Conservation (phyloP, 2,888 invertebrate genomes). For the Timema podura region DNA sequence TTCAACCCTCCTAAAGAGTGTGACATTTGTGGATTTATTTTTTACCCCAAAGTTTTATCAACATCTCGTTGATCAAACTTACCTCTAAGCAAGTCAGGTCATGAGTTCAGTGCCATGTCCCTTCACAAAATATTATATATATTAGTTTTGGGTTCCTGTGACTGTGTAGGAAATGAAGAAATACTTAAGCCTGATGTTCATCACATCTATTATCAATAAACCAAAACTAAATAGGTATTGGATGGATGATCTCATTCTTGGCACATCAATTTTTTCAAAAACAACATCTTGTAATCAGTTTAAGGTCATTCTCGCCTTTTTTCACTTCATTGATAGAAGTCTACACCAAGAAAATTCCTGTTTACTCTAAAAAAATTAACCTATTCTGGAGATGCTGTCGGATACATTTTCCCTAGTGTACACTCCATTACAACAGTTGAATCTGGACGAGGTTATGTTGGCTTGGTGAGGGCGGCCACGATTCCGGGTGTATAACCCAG, state of each 20-base stretch:
- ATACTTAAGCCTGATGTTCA: neutral
- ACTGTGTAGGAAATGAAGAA: neutral
- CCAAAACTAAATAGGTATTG: neutral
- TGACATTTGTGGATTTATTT: neutral
- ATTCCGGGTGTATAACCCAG: slow-evolving; percentile 17
- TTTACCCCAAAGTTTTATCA: neutral
- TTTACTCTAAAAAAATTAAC: slow-evolving; percentile 4
- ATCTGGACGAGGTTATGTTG: slow-evolving; percentile 34
- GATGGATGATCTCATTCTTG: neutral
- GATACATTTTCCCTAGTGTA: slow-evolving; percentile 31
- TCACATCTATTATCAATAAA: neutral
- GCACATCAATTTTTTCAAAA: neutral
- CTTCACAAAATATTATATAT: neutral
- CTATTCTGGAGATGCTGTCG: slow-evolving; percentile 22
- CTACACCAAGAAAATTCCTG: neutral
- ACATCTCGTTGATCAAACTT: neutral
- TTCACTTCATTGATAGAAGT: slow-evolving; percentile 13
- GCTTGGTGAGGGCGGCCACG: slow-evolving; percentile 34
- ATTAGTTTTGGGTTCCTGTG: neutral
- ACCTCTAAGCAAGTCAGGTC: too few species aligned
- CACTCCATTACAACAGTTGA: slow-evolving; percentile 30
- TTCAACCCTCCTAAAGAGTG: too few species aligned
- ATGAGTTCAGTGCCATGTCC: neutral
- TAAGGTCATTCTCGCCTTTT: slow-evolving; percentile 15
- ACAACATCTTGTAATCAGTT: slow-evolving; percentile 17